These are phyloP conservation scores for Urocolius indicus DNA, from an alignment of 2,113 vertebrate species.

Conservation along the genomic window DNA sequence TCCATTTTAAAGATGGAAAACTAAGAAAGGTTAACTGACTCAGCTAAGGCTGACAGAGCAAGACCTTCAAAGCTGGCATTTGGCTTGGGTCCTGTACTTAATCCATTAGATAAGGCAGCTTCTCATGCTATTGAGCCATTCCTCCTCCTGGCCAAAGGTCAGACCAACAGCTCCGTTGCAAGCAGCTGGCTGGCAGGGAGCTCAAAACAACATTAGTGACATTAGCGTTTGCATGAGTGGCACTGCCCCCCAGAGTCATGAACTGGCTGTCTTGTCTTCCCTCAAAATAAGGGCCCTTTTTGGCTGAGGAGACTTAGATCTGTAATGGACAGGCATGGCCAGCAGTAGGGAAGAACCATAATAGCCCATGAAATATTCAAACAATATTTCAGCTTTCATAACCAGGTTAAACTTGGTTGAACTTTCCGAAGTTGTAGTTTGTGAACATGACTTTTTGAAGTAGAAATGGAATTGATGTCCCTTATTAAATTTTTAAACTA, in stretches of 20 bases:
- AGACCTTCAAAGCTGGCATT: conserved; percentile 58
- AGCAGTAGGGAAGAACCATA: not conserved
- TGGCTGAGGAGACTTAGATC: not conserved
- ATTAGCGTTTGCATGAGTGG: conserved; percentile 57
- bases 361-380: conserved; percentile 25
- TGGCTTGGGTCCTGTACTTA: conserved; percentile 33
- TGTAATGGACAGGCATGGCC: not conserved
- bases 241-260: conserved; percentile 48
- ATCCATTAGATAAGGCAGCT: conserved; percentile 68
- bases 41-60: conserved; percentile 1
- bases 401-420: not conserved
- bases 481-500: not conserved
- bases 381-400: not conserved
- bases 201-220: conserved; percentile 45
- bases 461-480: not conserved
- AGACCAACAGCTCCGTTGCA: conserved; percentile 14
- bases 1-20: conserved; percentile 22
- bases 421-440: not conserved
- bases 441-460: not conserved
- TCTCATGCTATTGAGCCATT: conserved; percentile 49
- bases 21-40: conserved; percentile 36
- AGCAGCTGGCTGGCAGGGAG: conserved; percentile 65
- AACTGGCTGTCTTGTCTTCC: conserved; percentile 41
- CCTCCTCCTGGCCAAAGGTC: conserved; percentile 56
- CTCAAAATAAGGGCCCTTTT: conserved; percentile 18